Conservation (phyloP, 2,797 vertebrate species). For the Parauchenoglanis ngamensis region DNA sequence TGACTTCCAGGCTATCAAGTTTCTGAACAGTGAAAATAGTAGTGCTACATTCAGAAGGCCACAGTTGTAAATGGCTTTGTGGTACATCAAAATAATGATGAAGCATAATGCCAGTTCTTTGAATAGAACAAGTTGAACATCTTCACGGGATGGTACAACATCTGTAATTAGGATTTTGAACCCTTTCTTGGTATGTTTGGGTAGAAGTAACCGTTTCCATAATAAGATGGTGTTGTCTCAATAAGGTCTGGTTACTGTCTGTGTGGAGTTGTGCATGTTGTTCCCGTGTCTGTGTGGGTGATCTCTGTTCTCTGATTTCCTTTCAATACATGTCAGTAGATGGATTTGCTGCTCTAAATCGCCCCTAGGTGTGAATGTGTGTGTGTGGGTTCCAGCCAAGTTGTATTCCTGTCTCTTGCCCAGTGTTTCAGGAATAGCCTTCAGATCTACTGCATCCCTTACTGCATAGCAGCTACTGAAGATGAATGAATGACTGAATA, state of each 20-base stretch:
- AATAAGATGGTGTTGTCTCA: neutral
- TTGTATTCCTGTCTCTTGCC: neutral
- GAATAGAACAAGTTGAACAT: neutral
- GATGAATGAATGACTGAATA: neutral
- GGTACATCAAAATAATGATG: neutral
- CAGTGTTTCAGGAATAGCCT: neutral
- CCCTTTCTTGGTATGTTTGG: neutral
- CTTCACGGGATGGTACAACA: neutral
- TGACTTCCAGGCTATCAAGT: neutral
- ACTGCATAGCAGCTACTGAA: neutral
- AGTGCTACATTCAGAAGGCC: neutral
- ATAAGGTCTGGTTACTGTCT: neutral
- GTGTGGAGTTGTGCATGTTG: neutral
- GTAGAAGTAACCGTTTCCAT: neutral
- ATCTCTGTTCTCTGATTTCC: neutral
- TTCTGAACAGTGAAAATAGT: neutral
- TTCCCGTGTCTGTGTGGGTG: neutral
- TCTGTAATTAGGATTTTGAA: neutral
- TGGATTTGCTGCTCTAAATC: neutral
- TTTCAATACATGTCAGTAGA: neutral
- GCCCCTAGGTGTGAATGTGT: neutral
- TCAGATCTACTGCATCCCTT: neutral
- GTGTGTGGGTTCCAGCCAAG: neutral
- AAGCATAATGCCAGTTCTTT: neutral
- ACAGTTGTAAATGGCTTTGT: neutral